These are phyloP conservation scores for Hypercompe scribonia DNA, from an alignment of 2,888 invertebrate genomes.

Conservation along the genomic window DNA sequence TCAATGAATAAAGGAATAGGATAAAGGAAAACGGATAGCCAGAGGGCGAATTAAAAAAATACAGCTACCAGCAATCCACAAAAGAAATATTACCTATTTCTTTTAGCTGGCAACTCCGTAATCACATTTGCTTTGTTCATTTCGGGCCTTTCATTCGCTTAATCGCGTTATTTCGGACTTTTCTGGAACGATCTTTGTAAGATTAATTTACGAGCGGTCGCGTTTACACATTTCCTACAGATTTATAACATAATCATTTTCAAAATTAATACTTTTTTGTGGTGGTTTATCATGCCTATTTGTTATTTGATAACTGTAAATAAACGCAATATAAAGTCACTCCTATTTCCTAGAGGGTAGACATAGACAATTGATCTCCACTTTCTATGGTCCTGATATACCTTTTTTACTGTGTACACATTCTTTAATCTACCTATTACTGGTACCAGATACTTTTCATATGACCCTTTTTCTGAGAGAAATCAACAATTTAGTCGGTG, in stretches of 20 bases:
- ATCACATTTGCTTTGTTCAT: conserved; percentile 86
- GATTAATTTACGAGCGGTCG: conserved; percentile 51
- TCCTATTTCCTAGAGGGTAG: no score
- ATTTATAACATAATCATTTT: conserved; percentile 30
- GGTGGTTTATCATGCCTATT: background rate
- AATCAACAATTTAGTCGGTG: no score
- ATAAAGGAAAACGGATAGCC: conserved; percentile 55
- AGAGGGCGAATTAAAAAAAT: conserved; percentile 58
- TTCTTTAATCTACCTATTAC: no score
- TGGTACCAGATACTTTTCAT: no score
- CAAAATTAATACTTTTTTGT: background rate
- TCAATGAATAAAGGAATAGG: conserved; percentile 56
- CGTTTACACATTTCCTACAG: conserved; percentile 35
- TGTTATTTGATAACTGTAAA: background rate
- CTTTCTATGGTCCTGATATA: no score
- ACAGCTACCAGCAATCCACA: conserved; percentile 61
- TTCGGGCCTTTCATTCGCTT: conserved; percentile 84
- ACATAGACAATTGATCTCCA: no score
- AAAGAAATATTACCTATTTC: conserved; percentile 85
- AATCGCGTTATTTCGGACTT: conserved; percentile 85
- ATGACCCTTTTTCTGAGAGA: no score
- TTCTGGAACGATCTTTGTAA: conserved; percentile 68
- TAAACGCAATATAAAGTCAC: no score
- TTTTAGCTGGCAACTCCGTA: conserved; percentile 80
- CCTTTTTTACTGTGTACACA: no score